Evolutionary conservation across 2,888 invertebrate species (phyloP), one percentile per base, ranked within the genome.

Genomic region (Apocheima hispidaria): DNA sequence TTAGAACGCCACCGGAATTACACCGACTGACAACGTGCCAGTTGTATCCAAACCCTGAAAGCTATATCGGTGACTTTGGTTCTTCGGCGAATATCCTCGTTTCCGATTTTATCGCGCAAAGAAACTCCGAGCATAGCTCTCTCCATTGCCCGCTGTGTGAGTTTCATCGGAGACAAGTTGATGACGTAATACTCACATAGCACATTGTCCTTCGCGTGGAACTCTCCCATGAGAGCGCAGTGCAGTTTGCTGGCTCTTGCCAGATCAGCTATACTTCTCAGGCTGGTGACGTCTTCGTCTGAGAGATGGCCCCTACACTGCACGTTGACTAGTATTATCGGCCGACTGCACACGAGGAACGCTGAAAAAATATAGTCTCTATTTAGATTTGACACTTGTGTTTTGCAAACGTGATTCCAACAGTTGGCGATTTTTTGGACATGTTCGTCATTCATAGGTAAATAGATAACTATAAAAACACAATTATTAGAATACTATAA

Each of bases 271-370:
- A 81, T 76, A 28, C 70, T 70, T 9, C 66, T 69, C 51, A 92
- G 64, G 2, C 68, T 65, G 9, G 60, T 59, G 44, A 70, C 66
- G 64, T 90, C 89, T 18, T 80, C 83, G 1, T 73, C 79, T 2
- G 66, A 62, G 53, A 89, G 73, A 2, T 72, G 66, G 10, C 76
- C 83, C 50, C 66, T 76, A 68, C 87, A 84, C 58, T 78, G 75
- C 58, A 90, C 75, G 75, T 94, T 94, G 61, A 94, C 86, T 26
- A 94, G 71, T 64, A 93, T 83, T 40, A 93, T 68, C 60, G 91
- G 91, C 41, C 89, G 78, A 59, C 90, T 90, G 77, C 91, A 92
- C 35, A 94, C 75, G 48, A 91, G 85, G 81, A 94, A 94, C 59
- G 90, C 93, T 84, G 88, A 68, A 56, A 63, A 14, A 4, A 18